Conservation (phyloP, 2,888 invertebrate genomes). For the Pristionchus maxplancki region DNA sequence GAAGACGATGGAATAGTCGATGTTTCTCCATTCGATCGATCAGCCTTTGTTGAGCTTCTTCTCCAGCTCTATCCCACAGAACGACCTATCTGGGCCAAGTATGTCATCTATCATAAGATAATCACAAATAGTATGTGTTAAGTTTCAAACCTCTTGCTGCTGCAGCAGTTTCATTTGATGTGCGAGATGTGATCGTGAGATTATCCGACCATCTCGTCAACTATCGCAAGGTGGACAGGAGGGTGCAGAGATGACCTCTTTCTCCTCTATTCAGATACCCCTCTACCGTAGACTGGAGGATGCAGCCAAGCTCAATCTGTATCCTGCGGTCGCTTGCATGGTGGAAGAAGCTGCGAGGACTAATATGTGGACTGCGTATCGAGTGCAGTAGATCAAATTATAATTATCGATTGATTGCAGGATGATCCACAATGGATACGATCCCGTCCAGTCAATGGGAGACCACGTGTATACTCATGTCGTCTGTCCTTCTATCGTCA, state of each 20-base stretch:
- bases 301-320: slow-evolving; percentile 26
- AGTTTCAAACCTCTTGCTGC: slow-evolving; percentile 32
- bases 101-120: background rate
- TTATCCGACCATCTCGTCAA: slow-evolving; percentile 26
- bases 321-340: slow-evolving; percentile 28
- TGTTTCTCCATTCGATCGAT: slow-evolving; percentile 47
- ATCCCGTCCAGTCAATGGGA: slow-evolving; percentile 33
- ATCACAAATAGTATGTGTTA: background rate
- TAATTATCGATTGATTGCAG: background rate
- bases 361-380: slow-evolving; percentile 32
- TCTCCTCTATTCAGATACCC: background rate
- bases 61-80: slow-evolving; percentile 47
- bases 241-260: background rate
- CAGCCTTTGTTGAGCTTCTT: slow-evolving; percentile 20
- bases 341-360: slow-evolving; percentile 49
- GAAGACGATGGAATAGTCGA: slow-evolving; percentile 44
- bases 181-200: slow-evolving; percentile 25
- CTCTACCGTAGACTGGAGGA: slow-evolving; percentile 41
- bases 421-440: slow-evolving; percentile 49
- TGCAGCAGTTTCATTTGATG: slow-evolving; percentile 51
- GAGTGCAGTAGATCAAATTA: background rate
- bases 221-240: background rate
- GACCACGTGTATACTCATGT: slow-evolving; percentile 43
- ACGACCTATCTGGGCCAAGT: slow-evolving; percentile 47
- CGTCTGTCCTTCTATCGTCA: slow-evolving; percentile 43